Conservation (phyloP, 2,113 vertebrate species). For the Falco punctatus region DNA sequence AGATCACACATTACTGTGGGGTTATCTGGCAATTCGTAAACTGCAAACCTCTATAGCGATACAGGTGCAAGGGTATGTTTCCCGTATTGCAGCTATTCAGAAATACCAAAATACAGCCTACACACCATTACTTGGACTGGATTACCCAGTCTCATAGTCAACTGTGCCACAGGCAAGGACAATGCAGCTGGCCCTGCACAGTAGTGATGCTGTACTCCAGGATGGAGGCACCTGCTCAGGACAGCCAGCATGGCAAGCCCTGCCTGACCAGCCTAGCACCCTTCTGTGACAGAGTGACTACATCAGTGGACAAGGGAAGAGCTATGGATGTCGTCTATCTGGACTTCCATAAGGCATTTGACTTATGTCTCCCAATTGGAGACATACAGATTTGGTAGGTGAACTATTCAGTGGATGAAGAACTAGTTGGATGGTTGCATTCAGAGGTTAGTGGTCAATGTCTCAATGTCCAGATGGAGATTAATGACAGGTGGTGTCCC, state of each 20-base stretch:
- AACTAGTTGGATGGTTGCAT: no score
- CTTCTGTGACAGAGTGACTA: background rate
- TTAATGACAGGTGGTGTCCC: background rate
- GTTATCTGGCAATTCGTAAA: background rate
- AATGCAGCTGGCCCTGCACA: background rate
- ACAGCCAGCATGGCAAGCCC: background rate
- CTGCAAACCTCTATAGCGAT: rapidly evolving
- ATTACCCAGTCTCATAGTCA: background rate
- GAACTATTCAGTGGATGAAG: no score
- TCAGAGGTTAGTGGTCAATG: no score
- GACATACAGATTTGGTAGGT: no score
- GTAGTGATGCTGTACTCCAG: background rate
- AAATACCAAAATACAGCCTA: background rate
- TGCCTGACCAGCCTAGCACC: background rate
- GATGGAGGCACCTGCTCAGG: rapidly evolving
- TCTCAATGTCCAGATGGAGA: no score
- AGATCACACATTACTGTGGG: rapidly evolving
- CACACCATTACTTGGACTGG: background rate
- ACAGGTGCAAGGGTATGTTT: background rate
- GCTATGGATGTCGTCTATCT: no score
- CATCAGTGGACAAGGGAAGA: no score
- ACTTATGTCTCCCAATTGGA: background rate
- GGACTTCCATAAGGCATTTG: no score
- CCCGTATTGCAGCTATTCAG: background rate
- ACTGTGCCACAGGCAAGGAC: rapidly evolving